Conservation (phyloP, 2,113 vertebrate genomes). For the Ctenodactylus gundi region DNA sequence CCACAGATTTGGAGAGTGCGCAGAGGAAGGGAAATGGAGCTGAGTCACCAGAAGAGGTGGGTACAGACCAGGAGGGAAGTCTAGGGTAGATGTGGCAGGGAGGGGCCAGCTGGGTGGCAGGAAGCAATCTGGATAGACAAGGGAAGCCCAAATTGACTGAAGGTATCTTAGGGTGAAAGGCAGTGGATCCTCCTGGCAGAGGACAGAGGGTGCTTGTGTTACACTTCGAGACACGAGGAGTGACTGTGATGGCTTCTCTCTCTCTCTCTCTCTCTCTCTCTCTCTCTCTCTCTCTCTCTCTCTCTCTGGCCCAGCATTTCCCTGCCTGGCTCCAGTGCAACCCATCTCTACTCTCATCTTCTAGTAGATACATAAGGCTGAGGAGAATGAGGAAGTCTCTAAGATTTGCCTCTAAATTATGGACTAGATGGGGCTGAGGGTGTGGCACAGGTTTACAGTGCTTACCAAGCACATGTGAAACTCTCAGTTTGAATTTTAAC, state of each 20-base stretch:
- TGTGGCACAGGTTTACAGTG: neutral
- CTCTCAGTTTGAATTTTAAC: neutral
- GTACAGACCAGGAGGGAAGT: neutral
- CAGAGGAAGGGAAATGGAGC: neutral
- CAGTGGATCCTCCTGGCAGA: neutral
- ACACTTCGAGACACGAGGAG: neutral
- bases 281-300: no score
- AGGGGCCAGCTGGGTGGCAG: neutral
- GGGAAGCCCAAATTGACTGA: neutral
- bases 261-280: neutral
- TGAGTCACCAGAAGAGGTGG: neutral
- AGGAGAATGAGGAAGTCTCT: neutral
- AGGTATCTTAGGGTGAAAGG: neutral
- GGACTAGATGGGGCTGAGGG: neutral
- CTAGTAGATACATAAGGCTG: neutral
- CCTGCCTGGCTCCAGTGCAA: accelerated
- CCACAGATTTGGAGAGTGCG: no score
- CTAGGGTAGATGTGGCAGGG: neutral
- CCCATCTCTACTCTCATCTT: neutral
- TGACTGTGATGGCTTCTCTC: accelerated
- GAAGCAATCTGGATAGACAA: neutral
- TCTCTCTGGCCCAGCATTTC: neutral
- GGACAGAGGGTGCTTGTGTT: no score
- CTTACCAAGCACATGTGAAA: neutral
- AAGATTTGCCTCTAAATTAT: neutral